A percentile compares a stretch with the other conserved stretches of the same genome.
phyloP scores from a whole-genome alignment of 1,140 invertebrate species.

The Pectinophora gossypiella region DNA sequence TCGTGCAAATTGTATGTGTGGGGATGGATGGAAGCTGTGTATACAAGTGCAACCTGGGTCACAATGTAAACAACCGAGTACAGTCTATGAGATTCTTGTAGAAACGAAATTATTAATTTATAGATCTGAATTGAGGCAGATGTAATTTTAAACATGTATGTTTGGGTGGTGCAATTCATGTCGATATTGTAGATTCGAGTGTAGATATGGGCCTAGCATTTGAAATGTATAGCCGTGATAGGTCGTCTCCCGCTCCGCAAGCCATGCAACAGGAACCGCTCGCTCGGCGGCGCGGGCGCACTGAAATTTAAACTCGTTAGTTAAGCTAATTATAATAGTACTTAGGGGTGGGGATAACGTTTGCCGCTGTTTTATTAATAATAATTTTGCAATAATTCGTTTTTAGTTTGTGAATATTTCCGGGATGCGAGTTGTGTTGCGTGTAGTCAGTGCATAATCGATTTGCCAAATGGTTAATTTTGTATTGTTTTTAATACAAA shows the following conservation, averaged over 20 bases:
- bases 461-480: constrained; percentile 27
- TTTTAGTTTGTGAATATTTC: constrained; percentile 15
- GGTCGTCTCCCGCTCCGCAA: background rate
- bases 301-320: background rate
- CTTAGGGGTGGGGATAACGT: constrained; percentile 51
- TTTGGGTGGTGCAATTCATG: constrained; percentile 1
- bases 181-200: constrained; percentile 4
- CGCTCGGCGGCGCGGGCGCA: background rate
- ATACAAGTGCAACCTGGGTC: constrained; percentile 22
- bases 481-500: background rate
- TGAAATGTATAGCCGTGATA: constrained; percentile 14
- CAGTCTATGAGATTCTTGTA: background rate
- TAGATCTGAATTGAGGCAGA: constrained; percentile 21
- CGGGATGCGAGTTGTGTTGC: constrained; percentile 8
- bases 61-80: background rate
- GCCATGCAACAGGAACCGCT: too few species aligned
- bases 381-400: constrained; percentile 40
- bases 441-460: constrained; percentile 21
- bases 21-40: constrained; percentile 16
- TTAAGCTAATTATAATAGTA: constrained; percentile 57
- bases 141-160: background rate
- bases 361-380: constrained; percentile 26
- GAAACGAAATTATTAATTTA: background rate
- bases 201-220: constrained; percentile 33
- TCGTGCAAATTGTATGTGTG: constrained; percentile 14